Base-by-base conservation (phyloP, 2,888 invertebrate genomes). In the Leucania comma region DNA sequence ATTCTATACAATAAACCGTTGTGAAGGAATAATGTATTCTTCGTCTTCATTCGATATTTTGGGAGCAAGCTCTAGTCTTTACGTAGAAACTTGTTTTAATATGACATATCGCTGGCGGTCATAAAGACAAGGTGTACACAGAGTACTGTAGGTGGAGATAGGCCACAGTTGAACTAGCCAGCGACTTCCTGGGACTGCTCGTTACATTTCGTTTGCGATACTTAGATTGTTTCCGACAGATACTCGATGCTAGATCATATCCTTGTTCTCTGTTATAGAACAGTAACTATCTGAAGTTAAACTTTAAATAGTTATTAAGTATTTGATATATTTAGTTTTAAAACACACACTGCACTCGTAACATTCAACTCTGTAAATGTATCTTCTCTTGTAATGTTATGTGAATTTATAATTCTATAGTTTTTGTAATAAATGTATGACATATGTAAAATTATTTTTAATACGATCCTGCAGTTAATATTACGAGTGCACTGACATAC, bases 291-390 rank as follows among this genome's bases (percentile, higher is more conserved):
- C 90, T 88, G 90, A 93, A 90, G 90, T 92, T 87, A 89, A 90
- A 91, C 90, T 91, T 92, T 93, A 90, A 88, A 88, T 93, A 91
- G 90, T 85, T 86, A 81, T 90, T 94, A 93, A 92, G 92, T 93
- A 93, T 91, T n/a, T 83, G 72, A 87, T 87, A 87, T 89, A 87
- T 88, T 87, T 89, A 90, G 88, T 89, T 88, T 71, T 82, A 89
- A 88, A 87, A 83, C 68, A 72, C 61, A 86, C 91, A 86, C 80
- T 90, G 92, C 89, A 89, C 91, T 93, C 92, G 93, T 92, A 91
- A 91, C 85, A 81, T 90, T 87, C 4, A 83, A 83, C 86, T 73
- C 80, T 80, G 69, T 81, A 60, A 67, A 73, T 76, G 63, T 83
- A 69, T 79, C 72, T 82, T 81, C 78, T 82, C 75, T 85, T 78